Percentiles rank a stretch among this genome's conserved stretches.
Conservation (phyloP, 2,888 invertebrate genomes). For the Watsonalla binaria region DNA sequence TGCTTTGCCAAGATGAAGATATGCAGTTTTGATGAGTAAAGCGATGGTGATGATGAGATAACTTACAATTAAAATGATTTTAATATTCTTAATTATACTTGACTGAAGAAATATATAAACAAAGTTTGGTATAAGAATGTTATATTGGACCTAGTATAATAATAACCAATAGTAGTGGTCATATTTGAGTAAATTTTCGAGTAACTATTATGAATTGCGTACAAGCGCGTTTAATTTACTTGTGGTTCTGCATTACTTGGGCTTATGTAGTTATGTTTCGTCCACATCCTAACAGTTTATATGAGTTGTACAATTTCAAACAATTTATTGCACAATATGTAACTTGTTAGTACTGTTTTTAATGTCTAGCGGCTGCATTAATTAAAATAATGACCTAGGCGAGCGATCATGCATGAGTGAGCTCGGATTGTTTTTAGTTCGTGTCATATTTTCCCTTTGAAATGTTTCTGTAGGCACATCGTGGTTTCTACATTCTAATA, state of each 20-base stretch:
- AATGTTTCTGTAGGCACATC: no score
- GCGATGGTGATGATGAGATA: no score
- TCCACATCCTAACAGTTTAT: neutral
- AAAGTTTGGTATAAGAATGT: no score
- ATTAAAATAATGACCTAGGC: neutral
- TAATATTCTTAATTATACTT: no score
- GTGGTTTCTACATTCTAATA: no score
- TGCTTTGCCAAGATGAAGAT: no score
- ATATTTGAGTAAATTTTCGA: constrained; percentile 23
- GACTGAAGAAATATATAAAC: no score
- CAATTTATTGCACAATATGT: neutral
- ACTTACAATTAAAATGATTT: no score
- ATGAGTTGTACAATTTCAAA: neutral
- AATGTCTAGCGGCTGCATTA: neutral
- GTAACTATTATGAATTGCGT: constrained; percentile 39
- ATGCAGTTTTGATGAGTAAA: no score
- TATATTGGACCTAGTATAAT: no score
- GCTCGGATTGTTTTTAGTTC: neutral
- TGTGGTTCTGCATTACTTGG: constrained; percentile 34
- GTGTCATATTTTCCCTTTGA: neutral
- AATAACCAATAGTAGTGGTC: constrained; percentile 21
- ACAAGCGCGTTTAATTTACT: constrained; percentile 44
- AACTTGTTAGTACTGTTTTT: neutral
- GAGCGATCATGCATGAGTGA: neutral
- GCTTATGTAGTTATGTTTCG: constrained; percentile 15